Conservation (phyloP, 1,140 invertebrate species). For the Papilio dardanus region DNA sequence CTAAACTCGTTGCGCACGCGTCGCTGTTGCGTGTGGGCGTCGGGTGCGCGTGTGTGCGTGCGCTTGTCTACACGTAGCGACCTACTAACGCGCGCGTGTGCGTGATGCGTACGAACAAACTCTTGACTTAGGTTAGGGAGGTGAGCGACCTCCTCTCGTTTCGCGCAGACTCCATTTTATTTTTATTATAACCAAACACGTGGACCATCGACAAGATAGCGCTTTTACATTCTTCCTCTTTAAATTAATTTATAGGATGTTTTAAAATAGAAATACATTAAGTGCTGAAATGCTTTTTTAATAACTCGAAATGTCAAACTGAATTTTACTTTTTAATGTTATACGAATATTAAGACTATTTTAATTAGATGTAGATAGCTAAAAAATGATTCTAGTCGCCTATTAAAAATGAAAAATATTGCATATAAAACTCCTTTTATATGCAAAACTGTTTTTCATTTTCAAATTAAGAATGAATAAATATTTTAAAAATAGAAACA, state of each 20-base stretch:
- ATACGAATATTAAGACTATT: too few species aligned
- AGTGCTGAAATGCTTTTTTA: not conserved
- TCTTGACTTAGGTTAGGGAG: conserved; percentile 82
- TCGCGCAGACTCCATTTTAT: conserved; percentile 75
- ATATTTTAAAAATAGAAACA: too few species aligned
- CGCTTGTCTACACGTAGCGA: conserved; percentile 46
- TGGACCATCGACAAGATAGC: conserved; percentile 61
- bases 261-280: not conserved
- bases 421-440: too few species aligned
- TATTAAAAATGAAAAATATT: too few species aligned
- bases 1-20: conserved; percentile 79
- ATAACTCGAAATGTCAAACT: too few species aligned
- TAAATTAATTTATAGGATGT: conserved; percentile 19
- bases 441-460: too few species aligned
- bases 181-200: conserved; percentile 79
- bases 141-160: conserved; percentile 78
- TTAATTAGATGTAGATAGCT: too few species aligned
- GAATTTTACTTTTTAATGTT: too few species aligned
- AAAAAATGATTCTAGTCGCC: too few species aligned
- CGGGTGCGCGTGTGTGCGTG: conserved; percentile 49
- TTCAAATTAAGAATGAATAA: too few species aligned
- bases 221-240: conserved; percentile 67
- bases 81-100: conserved; percentile 60
- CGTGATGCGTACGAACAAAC: conserved; percentile 70
- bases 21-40: conserved; percentile 58